These are phyloP conservation scores for Pegoplata infirma DNA, from an alignment of 2,888 invertebrate genomes.

Conservation along the genomic window DNA sequence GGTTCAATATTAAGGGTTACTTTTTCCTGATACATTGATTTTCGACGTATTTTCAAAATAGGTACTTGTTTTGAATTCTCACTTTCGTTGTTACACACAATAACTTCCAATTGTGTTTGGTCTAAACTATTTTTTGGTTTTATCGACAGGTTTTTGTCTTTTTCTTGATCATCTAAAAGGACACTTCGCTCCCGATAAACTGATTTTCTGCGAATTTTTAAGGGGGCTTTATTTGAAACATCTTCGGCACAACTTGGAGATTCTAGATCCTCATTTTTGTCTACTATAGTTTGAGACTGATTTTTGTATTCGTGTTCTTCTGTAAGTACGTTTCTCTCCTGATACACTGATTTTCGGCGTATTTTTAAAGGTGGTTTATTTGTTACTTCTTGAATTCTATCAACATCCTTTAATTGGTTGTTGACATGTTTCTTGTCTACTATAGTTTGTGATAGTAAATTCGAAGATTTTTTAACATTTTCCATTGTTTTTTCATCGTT, in stretches of 20 bases:
- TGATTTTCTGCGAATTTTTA: background rate
- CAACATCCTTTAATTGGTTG: background rate
- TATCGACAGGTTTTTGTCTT: too few relatives aligned
- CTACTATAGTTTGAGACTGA: too few relatives aligned
- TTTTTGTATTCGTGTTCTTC: too few relatives aligned
- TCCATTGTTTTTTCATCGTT: background rate
- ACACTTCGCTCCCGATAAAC: too few relatives aligned
- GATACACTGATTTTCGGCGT: conserved; percentile 1
- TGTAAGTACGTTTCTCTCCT: background rate
- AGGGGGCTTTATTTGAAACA: too few relatives aligned
- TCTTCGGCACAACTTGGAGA: too few relatives aligned
- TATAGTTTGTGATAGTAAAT: background rate
- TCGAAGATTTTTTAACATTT: background rate
- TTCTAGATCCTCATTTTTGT: too few relatives aligned
- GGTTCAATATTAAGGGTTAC: background rate
- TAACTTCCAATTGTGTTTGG: too few relatives aligned
- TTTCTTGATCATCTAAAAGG: too few relatives aligned
- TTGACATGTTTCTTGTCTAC: background rate
- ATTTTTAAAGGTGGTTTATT: conserved; percentile 24
- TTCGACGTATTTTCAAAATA: background rate
- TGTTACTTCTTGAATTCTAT: background rate
- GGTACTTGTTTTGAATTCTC: too few relatives aligned
- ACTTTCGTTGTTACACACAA: too few relatives aligned
- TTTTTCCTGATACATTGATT: background rate
- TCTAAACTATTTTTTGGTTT: too few relatives aligned